These are phyloP conservation scores for Andricus grossulariae DNA, from an alignment of 1,140 invertebrate genomes.

Conservation along the genomic window DNA sequence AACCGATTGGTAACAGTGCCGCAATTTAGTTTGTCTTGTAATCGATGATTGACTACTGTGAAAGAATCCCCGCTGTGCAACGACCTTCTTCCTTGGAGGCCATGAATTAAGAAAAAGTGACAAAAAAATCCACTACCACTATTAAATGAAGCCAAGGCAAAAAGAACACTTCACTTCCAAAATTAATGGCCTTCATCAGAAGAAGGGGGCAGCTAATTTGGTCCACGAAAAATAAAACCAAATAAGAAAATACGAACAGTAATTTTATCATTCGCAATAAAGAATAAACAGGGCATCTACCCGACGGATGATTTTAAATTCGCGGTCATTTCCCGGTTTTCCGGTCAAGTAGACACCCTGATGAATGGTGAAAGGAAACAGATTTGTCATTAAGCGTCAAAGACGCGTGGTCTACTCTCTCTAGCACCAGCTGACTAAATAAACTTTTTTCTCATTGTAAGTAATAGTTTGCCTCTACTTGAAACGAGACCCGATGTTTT, in stretches of 20 bases:
- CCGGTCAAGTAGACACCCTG: too few relatives aligned
- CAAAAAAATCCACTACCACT: neutral
- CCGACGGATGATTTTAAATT: too few relatives aligned
- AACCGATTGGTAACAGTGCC: constrained; percentile 14
- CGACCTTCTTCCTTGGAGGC: neutral
- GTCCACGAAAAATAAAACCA: neutral
- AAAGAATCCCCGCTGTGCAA: constrained; percentile 30
- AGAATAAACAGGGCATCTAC: too few relatives aligned
- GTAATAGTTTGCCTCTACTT: constrained; percentile 20
- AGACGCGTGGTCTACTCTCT: constrained; percentile 17
- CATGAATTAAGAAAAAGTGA: constrained; percentile 3
- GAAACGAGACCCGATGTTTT: constrained; percentile 17
- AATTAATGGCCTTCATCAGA: neutral
- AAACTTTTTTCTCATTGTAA: constrained; percentile 17
- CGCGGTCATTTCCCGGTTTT: too few relatives aligned
- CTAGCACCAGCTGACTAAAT: constrained; percentile 21
- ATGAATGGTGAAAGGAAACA: too few relatives aligned
- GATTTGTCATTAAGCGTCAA: constrained; percentile 1
- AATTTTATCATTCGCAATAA: too few relatives aligned
- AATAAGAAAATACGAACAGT: too few relatives aligned
- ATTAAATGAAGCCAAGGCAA: too few relatives aligned
- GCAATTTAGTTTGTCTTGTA: constrained; percentile 30
- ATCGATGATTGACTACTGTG: constrained; percentile 44
- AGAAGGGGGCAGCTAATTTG: neutral
- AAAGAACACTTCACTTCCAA: neutral